Evolutionary conservation across 2,113 vertebrate genomes (phyloP).

Genomic region (Isurus oxyrinchus): DNA sequence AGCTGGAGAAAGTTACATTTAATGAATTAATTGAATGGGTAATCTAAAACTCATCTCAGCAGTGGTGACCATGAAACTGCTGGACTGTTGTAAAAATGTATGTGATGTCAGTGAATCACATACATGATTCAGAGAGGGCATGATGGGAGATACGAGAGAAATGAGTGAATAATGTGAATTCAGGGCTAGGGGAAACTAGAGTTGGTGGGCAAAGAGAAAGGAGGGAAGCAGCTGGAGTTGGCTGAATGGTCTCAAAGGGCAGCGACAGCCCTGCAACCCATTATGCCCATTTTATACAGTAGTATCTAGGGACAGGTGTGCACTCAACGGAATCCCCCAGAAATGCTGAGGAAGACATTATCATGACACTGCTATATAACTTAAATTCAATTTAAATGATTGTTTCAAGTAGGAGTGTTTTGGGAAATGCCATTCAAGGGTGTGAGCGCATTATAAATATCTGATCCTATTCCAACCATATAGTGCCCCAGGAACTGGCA

Average conservation of each 20-base stretch:
- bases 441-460: background rate
- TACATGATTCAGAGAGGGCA: too few relatives aligned
- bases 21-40: too few relatives aligned
- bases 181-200: background rate
- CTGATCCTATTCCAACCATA: background rate
- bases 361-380: background rate
- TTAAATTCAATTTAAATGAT: background rate
- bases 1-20: too few relatives aligned
- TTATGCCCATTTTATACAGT: background rate
- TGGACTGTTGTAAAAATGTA: too few relatives aligned
- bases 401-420: background rate
- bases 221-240: too few relatives aligned
- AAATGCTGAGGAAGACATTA: background rate
- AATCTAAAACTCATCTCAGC: too few relatives aligned
- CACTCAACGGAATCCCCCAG: background rate
- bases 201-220: background rate
- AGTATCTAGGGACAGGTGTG: background rate
- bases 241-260: background rate
- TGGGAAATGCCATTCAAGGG: background rate
- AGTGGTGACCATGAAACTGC: too few relatives aligned
- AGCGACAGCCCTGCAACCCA: background rate
- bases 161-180: background rate
- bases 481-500: conserved; percentile 8
- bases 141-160: background rate
- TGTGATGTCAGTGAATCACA: too few relatives aligned